A percentile compares a stretch with the other conserved stretches of the same genome.
These are phyloP conservation scores for Chrysodeixis includens DNA, from an alignment of 2,888 invertebrate species.

Conservation along the genomic window DNA sequence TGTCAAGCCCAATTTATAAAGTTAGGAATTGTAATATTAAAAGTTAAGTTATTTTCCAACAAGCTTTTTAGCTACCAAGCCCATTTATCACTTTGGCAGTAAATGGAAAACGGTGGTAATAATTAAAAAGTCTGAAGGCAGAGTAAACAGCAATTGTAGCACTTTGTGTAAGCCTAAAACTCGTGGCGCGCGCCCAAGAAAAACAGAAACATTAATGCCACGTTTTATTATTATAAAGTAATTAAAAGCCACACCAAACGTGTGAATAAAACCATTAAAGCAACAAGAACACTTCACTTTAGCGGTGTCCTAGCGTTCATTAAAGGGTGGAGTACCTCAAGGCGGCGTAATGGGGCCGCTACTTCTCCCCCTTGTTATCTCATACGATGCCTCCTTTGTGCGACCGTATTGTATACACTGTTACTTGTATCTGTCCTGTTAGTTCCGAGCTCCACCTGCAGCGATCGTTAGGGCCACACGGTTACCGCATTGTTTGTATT, in stretches of 20 bases:
- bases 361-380: constrained; percentile 82
- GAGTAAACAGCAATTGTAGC: constrained; percentile 1
- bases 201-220: constrained; percentile 36
- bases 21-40: constrained; percentile 20
- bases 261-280: constrained; percentile 67
- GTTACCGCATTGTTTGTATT: constrained; percentile 78
- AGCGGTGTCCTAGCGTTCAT: constrained; percentile 73
- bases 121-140: not conserved
- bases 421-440: constrained; percentile 67
- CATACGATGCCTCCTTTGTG: constrained; percentile 81
- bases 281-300: constrained; percentile 69
- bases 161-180: constrained; percentile 7
- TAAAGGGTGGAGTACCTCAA: constrained; percentile 73
- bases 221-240: constrained; percentile 50
- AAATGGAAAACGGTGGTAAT: not conserved
- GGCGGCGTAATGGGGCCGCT: constrained; percentile 81
- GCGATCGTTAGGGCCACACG: constrained; percentile 73
- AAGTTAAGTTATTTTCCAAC: constrained; percentile 18
- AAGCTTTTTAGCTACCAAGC: not conserved
- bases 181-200: constrained; percentile 20
- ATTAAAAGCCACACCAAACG: constrained; percentile 63
- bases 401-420: constrained; percentile 63
- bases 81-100: constrained; percentile 1
- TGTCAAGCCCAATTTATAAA: constrained; percentile 55
- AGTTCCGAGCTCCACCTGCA: constrained; percentile 71